A percentile compares a stretch with the other conserved stretches of the same genome.
Conservation (phyloP, 1,140 invertebrate genomes). For the Holotrichia oblita region DNA sequence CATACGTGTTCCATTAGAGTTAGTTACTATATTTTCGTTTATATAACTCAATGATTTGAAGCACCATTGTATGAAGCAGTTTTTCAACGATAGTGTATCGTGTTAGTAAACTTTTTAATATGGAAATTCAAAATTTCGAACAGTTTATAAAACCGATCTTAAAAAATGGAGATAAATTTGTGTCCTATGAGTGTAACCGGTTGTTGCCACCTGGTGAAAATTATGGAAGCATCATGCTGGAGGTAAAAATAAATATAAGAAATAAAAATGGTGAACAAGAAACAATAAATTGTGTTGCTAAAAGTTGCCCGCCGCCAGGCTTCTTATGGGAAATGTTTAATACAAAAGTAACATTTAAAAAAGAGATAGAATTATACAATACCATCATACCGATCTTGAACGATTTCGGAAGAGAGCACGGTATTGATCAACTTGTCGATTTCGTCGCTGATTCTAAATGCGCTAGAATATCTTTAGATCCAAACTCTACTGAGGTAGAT, state of each 20-base stretch:
- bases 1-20: too few relatives aligned
- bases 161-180: not conserved
- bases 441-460: slow-evolving; percentile 48
- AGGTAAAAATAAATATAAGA: slow-evolving; percentile 54
- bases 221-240: slow-evolving; percentile 67
- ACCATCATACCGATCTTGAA: slow-evolving; percentile 61
- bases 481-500: slow-evolving; percentile 47
- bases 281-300: slow-evolving; percentile 62
- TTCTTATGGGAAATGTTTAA: slow-evolving; percentile 65
- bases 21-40: too few relatives aligned
- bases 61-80: too few relatives aligned
- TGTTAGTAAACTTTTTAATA: not conserved
- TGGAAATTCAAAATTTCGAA: slow-evolving; percentile 35
- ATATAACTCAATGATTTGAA: too few relatives aligned
- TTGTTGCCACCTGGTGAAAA: slow-evolving; percentile 64
- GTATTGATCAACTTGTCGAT: slow-evolving; percentile 48
- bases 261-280: slow-evolving; percentile 57
- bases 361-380: slow-evolving; percentile 66
- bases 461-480: slow-evolving; percentile 49
- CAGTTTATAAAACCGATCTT: slow-evolving; percentile 1
- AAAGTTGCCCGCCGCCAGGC: slow-evolving; percentile 64
- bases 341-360: slow-evolving; percentile 64
- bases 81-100: too few relatives aligned
- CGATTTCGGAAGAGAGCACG: slow-evolving; percentile 61
- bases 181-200: not conserved